phyloP scores from a whole-genome alignment of 2,113 vertebrate species.

The Hippocampus comes region DNA sequence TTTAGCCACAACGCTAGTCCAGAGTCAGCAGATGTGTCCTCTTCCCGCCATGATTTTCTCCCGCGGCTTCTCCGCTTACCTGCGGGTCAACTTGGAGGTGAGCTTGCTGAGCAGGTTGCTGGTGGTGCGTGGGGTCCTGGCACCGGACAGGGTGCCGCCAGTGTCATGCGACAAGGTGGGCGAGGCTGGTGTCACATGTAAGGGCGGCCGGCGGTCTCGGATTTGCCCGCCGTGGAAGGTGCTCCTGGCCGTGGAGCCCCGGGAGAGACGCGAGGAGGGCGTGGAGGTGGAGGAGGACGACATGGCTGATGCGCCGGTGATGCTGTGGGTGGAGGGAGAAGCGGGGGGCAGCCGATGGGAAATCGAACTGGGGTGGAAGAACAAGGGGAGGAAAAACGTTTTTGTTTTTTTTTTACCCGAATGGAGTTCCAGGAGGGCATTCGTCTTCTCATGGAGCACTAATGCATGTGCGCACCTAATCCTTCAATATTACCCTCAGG shows the following conservation, averaged over 20 bases:
- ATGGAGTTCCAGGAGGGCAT: background rate
- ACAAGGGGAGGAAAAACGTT: background rate
- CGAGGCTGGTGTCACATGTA: conserved; percentile 79
- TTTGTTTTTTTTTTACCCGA: background rate
- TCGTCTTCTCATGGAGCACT: background rate
- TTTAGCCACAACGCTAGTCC: background rate
- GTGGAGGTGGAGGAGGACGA: conserved; percentile 68
- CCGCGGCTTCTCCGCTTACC: conserved; percentile 74
- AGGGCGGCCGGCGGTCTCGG: conserved; percentile 79
- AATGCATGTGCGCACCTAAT: background rate
- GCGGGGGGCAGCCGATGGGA: conserved; percentile 72
- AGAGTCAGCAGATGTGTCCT: background rate
- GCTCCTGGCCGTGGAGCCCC: conserved; percentile 85
- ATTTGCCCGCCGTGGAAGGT: conserved; percentile 94
- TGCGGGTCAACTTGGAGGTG: conserved; percentile 90
- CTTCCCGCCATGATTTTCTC: background rate
- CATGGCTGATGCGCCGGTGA: conserved; percentile 66
- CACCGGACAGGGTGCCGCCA: conserved; percentile 74
- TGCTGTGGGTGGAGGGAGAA: conserved; percentile 83
- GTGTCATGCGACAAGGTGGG: conserved; percentile 83
- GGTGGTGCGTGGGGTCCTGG: conserved; percentile 80
- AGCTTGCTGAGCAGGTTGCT: conserved; percentile 90
- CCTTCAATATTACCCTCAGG: conserved; percentile 45
- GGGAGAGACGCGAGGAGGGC: conserved; percentile 78
- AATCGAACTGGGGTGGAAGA: conserved; percentile 60